Evolutionary conservation across 2,797 vertebrate genomes (phyloP).

Genomic region (Otolemur crassicaudatus): DNA sequence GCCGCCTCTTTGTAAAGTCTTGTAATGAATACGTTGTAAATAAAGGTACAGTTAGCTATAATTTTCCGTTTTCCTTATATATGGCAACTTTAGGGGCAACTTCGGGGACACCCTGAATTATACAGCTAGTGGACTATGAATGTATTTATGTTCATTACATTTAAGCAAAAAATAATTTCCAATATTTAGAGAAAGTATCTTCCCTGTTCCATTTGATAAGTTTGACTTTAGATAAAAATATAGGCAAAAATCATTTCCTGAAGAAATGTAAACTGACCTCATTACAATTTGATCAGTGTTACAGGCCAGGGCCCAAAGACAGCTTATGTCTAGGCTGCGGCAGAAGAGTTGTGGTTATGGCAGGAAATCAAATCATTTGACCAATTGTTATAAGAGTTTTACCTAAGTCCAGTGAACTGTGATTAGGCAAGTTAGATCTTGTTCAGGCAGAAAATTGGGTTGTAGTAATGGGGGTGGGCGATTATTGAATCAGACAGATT

Average conservation of each 20-base stretch:
- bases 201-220: slow-evolving; percentile 4
- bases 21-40: no score
- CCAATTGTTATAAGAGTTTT: slow-evolving; percentile 39
- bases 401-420: slow-evolving; percentile 14
- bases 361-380: background rate
- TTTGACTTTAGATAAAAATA: background rate
- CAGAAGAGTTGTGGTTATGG: background rate
- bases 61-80: no score
- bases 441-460: background rate
- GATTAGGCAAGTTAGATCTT: background rate
- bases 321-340: background rate
- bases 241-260: slow-evolving; percentile 28
- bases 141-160: background rate
- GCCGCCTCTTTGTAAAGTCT: no score
- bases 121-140: background rate
- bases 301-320: background rate
- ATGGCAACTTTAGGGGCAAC: no score
- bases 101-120: background rate
- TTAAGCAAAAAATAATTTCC: background rate
- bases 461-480: background rate
- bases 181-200: slow-evolving; percentile 18
- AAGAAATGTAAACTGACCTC: background rate
- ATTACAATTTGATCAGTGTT: background rate
- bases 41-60: no score
- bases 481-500: background rate